Conservation (phyloP, 2,113 vertebrate species). For the Apteryx owenii region DNA sequence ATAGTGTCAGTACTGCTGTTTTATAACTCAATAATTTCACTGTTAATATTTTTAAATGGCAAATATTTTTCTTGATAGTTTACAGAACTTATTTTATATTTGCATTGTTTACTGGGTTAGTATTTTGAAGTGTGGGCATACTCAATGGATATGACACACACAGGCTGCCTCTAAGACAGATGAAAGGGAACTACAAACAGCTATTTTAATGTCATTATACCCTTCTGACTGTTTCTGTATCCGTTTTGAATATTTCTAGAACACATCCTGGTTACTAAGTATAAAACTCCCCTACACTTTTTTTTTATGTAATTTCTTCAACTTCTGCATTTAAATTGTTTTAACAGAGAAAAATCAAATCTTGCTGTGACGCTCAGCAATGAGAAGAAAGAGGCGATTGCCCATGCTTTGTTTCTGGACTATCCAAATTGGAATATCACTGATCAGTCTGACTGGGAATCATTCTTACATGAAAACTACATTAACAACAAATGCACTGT, state of each 20-base stretch:
- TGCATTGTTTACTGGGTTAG: neutral
- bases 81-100: neutral
- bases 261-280: neutral
- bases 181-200: neutral
- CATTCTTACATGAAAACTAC: slow-evolving; percentile 78
- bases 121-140: neutral
- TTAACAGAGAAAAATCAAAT: slow-evolving; percentile 89
- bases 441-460: slow-evolving; percentile 84
- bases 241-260: neutral
- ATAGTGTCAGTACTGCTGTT: neutral
- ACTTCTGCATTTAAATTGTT: slow-evolving; percentile 9
- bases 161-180: neutral
- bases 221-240: neutral
- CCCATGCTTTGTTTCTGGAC: slow-evolving; percentile 88
- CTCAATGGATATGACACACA: neutral
- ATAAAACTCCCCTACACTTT: neutral
- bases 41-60: neutral
- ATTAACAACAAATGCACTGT: slow-evolving; percentile 80
- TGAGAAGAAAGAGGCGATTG: slow-evolving; percentile 78
- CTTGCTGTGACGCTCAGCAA: slow-evolving; percentile 88
- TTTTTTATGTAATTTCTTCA: neutral
- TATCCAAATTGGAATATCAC: slow-evolving; percentile 83
- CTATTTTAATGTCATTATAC: neutral
- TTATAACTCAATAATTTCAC: neutral
- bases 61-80: neutral